Conservation (phyloP, 2,113 vertebrate genomes). For the Tympanuchus pallidicinctus region DNA sequence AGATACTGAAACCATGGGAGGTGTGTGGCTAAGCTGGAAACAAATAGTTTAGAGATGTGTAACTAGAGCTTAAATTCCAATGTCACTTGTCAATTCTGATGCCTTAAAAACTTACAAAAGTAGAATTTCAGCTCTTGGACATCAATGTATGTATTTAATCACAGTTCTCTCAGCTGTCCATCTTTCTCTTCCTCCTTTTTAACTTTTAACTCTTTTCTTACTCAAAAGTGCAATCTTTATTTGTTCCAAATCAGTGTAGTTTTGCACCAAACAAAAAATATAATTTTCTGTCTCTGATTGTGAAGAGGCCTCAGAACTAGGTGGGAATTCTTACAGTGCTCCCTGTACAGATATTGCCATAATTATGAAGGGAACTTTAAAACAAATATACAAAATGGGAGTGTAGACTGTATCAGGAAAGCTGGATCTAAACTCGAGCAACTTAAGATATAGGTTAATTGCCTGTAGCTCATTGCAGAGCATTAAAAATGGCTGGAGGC, state of each 20-base stretch:
- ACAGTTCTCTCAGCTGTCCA: background rate
- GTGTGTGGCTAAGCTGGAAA: background rate
- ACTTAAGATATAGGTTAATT: slow-evolving; percentile 21
- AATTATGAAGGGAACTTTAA: background rate
- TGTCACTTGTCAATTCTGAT: background rate
- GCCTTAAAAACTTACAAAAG: slow-evolving; percentile 7
- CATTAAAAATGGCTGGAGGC: background rate
- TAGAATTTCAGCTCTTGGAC: slow-evolving; percentile 12
- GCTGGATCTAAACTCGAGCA: background rate
- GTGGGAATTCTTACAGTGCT: background rate
- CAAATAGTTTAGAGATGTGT: background rate
- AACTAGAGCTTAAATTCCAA: background rate
- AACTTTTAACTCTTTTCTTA: slow-evolving; percentile 15
- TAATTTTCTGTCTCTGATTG: background rate
- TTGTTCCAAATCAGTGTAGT: background rate
- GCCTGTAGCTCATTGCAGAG: background rate
- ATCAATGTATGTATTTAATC: slow-evolving; percentile 9
- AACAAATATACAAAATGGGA: background rate
- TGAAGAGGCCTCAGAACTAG: background rate
- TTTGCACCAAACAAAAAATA: background rate
- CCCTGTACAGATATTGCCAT: background rate
- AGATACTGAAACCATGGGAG: background rate
- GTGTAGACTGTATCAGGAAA: background rate
- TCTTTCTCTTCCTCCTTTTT: background rate
- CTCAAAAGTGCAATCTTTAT: slow-evolving; percentile 55